Evolutionary conservation across 1,140 invertebrate species (phyloP).

Genomic region (Asbolus verrucosus): DNA sequence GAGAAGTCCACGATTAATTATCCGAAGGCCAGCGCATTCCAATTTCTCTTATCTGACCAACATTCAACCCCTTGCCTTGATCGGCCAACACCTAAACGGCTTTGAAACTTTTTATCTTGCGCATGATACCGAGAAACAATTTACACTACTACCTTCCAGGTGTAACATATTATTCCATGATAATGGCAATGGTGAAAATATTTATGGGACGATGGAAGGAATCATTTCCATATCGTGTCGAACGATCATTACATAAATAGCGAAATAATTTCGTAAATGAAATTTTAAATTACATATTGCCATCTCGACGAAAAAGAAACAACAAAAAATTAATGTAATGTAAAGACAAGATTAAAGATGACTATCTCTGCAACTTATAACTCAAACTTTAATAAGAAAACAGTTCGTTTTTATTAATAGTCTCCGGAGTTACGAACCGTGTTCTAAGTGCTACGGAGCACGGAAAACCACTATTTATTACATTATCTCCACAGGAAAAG

Average conservation of each 20-base stretch:
- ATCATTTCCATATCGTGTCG: constrained; percentile 42
- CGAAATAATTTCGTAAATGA: constrained; percentile 53
- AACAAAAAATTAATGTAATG: constrained; percentile 56
- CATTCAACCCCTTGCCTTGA: not conserved
- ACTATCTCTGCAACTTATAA: constrained; percentile 58
- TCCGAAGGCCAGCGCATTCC: not conserved
- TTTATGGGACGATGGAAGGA: constrained; percentile 34
- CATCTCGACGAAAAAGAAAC: constrained; percentile 42
- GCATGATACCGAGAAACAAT: not conserved
- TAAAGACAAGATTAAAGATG: constrained; percentile 60
- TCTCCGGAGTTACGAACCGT: constrained; percentile 44
- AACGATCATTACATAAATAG: constrained; percentile 43
- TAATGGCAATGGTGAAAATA: constrained; percentile 25
- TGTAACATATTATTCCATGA: not conserved
- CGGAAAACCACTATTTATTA: constrained; percentile 51
- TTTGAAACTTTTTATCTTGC: not conserved
- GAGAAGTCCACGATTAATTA: constrained; percentile 28
- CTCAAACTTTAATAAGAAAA: constrained; percentile 60
- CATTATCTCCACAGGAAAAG: constrained; percentile 41
- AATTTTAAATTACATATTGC: constrained; percentile 58
- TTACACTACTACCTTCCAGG: not conserved
- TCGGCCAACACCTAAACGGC: not conserved
- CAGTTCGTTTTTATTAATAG: constrained; percentile 57
- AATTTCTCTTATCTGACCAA: constrained; percentile 16
- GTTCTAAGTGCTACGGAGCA: constrained; percentile 50